Evolutionary conservation across 2,888 invertebrate genomes (phyloP).

Genomic region (Sphaeridia pumilis): DNA sequence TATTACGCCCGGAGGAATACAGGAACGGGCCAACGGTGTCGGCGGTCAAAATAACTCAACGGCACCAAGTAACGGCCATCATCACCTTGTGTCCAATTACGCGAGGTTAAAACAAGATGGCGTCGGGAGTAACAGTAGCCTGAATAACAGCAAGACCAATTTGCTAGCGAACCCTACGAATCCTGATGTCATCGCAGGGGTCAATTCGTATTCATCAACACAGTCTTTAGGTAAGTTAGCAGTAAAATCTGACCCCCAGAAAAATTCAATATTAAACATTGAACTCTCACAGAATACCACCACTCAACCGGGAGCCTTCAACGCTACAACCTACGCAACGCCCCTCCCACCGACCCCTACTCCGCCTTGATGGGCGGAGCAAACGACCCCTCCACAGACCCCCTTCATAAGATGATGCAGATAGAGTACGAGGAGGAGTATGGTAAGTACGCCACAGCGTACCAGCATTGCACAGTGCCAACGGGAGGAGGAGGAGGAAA

Average conservation of each 20-base stretch:
- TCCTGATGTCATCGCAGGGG: slow-evolving; percentile 36
- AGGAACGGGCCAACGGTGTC: slow-evolving; percentile 6
- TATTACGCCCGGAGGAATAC: slow-evolving; percentile 6
- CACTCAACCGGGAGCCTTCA: neutral
- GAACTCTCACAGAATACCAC: neutral
- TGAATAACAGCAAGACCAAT: neutral
- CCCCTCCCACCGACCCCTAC: neutral
- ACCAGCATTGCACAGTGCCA: too few species aligned
- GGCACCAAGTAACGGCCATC: too few species aligned
- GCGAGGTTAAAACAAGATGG: slow-evolving; percentile 31
- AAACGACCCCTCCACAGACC: neutral
- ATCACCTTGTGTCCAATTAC: slow-evolving; percentile 25
- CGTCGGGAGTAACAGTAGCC: slow-evolving; percentile 9
- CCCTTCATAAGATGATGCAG: slow-evolving; percentile 1
- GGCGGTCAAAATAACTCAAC: slow-evolving; percentile 24
- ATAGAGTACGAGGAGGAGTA: neutral
- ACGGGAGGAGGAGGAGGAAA: too few species aligned
- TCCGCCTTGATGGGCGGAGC: neutral
- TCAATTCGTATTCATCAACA: slow-evolving; percentile 35
- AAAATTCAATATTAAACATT: too few species aligned
- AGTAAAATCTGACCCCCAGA: too few species aligned
- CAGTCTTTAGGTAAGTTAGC: too few species aligned
- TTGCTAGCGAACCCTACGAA: slow-evolving; percentile 22
- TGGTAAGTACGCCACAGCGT: neutral
- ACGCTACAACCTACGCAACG: neutral